These are phyloP conservation scores for Deroptyus accipitrinus DNA, from an alignment of 2,113 vertebrate genomes.

Conservation along the genomic window DNA sequence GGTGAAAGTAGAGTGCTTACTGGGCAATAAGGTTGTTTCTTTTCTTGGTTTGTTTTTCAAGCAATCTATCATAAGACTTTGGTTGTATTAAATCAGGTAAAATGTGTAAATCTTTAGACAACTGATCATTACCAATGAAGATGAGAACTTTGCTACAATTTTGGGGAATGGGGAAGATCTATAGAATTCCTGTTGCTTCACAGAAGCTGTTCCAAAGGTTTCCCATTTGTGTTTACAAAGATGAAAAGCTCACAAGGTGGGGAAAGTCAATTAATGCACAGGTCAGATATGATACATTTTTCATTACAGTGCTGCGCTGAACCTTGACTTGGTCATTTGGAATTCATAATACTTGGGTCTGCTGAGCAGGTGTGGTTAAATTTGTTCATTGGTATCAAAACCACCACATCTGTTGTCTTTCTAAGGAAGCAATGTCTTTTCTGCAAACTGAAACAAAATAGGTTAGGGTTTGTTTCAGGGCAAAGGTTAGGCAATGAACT, in stretches of 20 bases:
- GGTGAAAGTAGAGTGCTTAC: background rate
- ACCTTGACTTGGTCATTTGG: background rate
- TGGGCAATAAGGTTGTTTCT: background rate
- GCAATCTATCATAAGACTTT: background rate
- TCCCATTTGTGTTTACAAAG: background rate
- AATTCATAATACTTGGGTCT: background rate
- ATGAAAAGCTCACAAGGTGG: background rate
- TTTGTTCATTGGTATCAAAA: background rate
- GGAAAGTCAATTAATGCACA: background rate
- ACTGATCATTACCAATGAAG: background rate
- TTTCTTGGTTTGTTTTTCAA: background rate
- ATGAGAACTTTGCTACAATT: background rate
- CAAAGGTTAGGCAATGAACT: background rate
- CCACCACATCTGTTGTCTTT: background rate
- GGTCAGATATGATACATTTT: background rate
- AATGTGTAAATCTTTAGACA: background rate
- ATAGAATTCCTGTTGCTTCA: background rate
- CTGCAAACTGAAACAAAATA: background rate
- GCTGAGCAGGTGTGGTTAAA: background rate
- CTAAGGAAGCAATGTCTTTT: background rate
- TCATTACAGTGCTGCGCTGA: background rate
- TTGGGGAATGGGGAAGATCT: background rate
- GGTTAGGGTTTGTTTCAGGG: fast-evolving
- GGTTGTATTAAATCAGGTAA: background rate
- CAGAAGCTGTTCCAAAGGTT: background rate